phyloP scores from a whole-genome alignment of 2,797 vertebrate genomes.

The Lepus oiostolus region DNA sequence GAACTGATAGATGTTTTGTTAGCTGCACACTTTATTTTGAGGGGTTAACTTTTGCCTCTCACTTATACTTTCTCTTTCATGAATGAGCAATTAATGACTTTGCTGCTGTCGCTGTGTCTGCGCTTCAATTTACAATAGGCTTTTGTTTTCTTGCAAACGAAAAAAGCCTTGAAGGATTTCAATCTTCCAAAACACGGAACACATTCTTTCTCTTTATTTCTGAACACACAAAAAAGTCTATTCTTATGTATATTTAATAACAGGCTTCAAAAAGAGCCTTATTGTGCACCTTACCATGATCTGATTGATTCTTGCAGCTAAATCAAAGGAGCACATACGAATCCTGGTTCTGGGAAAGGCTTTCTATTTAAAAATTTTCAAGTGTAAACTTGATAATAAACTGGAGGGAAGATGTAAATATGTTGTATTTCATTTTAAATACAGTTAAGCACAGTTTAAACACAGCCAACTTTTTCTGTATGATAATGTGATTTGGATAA shows the following conservation, averaged over 20 bases:
- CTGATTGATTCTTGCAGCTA: slow-evolving; percentile 84
- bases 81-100: slow-evolving; percentile 84
- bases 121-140: slow-evolving; percentile 74
- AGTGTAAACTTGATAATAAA: slow-evolving; percentile 87
- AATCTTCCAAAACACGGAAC: slow-evolving; percentile 84
- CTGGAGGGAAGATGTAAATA: slow-evolving; percentile 80
- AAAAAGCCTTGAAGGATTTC: slow-evolving; percentile 86
- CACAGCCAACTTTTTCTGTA: slow-evolving; percentile 77
- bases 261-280: slow-evolving; percentile 83
- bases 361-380: slow-evolving; percentile 81
- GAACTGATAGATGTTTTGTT: slow-evolving; percentile 70
- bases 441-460: slow-evolving; percentile 82
- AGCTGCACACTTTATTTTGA: slow-evolving; percentile 73
- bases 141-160: slow-evolving; percentile 86
- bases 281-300: slow-evolving; percentile 85
- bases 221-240: slow-evolving; percentile 82
- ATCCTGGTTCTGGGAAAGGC: slow-evolving; percentile 78
- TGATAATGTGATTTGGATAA: slow-evolving; percentile 76
- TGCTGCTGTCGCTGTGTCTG: slow-evolving; percentile 78
- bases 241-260: slow-evolving; percentile 88
- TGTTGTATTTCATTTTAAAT: slow-evolving; percentile 86
- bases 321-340: slow-evolving; percentile 84
- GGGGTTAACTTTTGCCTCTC: slow-evolving; percentile 80
- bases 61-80: slow-evolving; percentile 81
- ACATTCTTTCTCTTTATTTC: slow-evolving; percentile 85